Percentiles rank a stretch among this genome's conserved stretches.
These are phyloP conservation scores for Melospiza georgiana DNA, from an alignment of 2,113 vertebrate species.

Conservation along the genomic window DNA sequence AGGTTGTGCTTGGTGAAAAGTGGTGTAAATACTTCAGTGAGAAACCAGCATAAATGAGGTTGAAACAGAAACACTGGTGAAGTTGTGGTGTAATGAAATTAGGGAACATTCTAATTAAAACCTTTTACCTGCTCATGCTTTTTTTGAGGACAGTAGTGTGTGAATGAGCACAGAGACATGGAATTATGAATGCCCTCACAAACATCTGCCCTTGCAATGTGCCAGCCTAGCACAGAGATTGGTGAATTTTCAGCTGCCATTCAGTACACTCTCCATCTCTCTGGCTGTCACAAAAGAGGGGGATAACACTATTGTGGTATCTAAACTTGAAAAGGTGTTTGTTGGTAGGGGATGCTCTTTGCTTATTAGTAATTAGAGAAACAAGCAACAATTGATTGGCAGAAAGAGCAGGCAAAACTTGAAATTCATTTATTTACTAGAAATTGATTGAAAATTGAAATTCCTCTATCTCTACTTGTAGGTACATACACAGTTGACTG, in stretches of 20 bases:
- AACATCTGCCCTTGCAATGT: neutral
- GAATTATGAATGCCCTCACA: neutral
- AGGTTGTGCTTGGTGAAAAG: neutral
- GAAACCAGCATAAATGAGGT: neutral
- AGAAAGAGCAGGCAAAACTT: neutral
- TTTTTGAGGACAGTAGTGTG: neutral
- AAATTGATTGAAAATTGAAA: neutral
- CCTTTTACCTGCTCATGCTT: neutral
- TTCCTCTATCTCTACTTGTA: neutral
- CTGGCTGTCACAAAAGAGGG: neutral
- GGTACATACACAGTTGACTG: neutral
- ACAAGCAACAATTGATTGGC: neutral
- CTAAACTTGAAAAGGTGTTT: neutral
- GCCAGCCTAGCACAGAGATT: neutral
- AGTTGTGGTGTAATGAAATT: neutral
- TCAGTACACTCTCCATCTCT: neutral
- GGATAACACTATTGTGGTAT: neutral
- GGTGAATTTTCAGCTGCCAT: neutral
- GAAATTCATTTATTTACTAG: neutral
- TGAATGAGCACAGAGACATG: neutral
- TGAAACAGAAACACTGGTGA: neutral
- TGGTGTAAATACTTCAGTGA: neutral
- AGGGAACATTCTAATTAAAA: neutral
- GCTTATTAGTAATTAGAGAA: neutral
- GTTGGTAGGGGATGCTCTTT: neutral